Conservation (phyloP, 2,888 invertebrate genomes). For the Norana najaformis region DNA sequence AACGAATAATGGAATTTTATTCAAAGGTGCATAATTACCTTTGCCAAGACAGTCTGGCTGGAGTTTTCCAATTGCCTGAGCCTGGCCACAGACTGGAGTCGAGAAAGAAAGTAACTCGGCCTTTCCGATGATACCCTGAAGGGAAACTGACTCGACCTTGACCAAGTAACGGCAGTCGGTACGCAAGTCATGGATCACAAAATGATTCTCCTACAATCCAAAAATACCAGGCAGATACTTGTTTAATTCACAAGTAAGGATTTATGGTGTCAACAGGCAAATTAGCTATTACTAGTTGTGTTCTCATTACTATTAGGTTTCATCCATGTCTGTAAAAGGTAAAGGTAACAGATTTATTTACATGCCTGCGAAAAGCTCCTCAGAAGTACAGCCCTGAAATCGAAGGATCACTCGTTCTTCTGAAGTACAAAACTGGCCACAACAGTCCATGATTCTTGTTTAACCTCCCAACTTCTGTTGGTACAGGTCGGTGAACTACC, state of each 20-base stretch:
- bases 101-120: constrained; percentile 40
- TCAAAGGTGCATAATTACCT: constrained; percentile 37
- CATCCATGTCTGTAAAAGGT: background rate
- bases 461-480: no score
- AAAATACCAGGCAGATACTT: background rate
- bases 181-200: constrained; percentile 50
- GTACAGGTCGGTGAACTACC: no score
- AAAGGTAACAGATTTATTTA: background rate
- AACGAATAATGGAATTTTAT: background rate
- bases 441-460: no score
- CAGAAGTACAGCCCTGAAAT: no score
- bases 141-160: constrained; percentile 47
- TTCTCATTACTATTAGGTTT: no score
- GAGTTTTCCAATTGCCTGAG: constrained; percentile 40
- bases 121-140: constrained; percentile 39
- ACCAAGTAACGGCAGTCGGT: constrained; percentile 52
- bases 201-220: constrained; percentile 45
- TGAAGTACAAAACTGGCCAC: no score
- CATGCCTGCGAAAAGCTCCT: background rate
- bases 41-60: constrained; percentile 47
- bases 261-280: background rate
- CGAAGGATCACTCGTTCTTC: no score
- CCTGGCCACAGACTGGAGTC: constrained; percentile 47
- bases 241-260: background rate
- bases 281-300: background rate